Base-by-base conservation (phyloP, 2,797 vertebrate species). In the Catostomus latipinnis region DNA sequence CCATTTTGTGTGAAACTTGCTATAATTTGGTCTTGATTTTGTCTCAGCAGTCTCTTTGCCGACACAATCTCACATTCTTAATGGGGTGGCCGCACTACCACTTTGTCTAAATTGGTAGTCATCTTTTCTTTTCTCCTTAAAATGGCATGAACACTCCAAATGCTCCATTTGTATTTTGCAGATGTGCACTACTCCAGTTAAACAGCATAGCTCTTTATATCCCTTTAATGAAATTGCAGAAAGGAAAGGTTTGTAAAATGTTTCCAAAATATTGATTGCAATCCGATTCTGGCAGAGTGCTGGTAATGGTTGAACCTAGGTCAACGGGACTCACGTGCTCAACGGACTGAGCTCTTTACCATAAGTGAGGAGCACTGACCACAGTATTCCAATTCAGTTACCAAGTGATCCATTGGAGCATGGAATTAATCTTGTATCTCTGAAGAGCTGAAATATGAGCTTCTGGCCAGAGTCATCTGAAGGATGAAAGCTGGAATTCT, bases 381-480 rank as follows among this genome's bases (percentile, higher is more conserved):
- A 67, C 61, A 74, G 66, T 73, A 74, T 76, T 86, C 54, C 78
- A 80, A 80, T 74, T 83, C 43, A 83, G 74, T 83, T 76, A 80
- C 53, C 53, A 43, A 68, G 63, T 53, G 46, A 69, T 86, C 73
- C 48, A 77, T 83, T 54, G 50, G 46, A 76, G 76, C 72, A 74
- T 63, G 45, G 48, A 45, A 72, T 48, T 49, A 61, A 13, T 52
- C 7, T 67, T 2, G 2, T 58, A 81, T 56, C 5, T 66, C 5
- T 46, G 49, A 77, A 62, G 56, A 12, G 43, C 69, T 73, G 45
- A 66, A 76, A 83, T 56, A 54, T 75, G 69, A 53, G 22, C 48
- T 80, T 53, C 12, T 8, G 22, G 53, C 48, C 46, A 16, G 46
- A 78, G 63, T 18, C 46, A 49, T 74, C 71, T 74, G 49, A 34